Conservation (phyloP, 2,113 vertebrate species). For the Acanthochromis polyacanthus region DNA sequence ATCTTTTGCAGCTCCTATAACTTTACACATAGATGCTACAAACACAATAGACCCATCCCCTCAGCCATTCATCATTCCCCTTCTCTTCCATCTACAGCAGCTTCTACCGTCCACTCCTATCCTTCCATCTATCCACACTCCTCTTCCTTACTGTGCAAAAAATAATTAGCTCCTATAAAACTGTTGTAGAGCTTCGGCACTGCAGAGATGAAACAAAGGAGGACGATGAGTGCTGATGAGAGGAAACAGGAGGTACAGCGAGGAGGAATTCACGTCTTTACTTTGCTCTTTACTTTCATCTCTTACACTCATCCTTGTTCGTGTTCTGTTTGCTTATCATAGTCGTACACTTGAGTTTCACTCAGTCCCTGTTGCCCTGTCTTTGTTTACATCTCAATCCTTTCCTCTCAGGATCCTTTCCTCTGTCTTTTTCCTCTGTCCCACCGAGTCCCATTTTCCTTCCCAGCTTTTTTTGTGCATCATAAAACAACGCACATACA, state of each 20-base stretch:
- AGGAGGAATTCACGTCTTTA: constrained; percentile 50
- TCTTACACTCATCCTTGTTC: constrained; percentile 18
- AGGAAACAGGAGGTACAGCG: constrained; percentile 19
- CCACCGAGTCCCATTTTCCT: constrained; percentile 3
- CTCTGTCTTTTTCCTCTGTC: background rate
- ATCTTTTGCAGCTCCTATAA: constrained; percentile 39
- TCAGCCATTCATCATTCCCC: background rate
- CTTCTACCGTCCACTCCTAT: background rate
- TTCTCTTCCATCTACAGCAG: background rate
- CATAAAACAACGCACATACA: background rate
- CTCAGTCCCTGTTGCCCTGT: constrained; percentile 33
- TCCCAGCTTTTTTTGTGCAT: background rate
- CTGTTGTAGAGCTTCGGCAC: background rate
- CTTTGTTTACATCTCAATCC: constrained; percentile 12
- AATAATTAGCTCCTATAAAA: constrained; percentile 41
- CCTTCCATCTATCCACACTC: constrained; percentile 1
- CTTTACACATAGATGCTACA: constrained; percentile 41
- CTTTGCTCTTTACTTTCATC: constrained; percentile 55
- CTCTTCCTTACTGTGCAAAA: constrained; percentile 14
- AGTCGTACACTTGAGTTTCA: constrained; percentile 18
- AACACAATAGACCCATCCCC: constrained; percentile 12
- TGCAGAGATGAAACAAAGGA: constrained; percentile 41
- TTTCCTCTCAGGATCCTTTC: constrained; percentile 14
- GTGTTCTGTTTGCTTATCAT: constrained; percentile 48
- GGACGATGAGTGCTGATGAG: background rate